Conservation (phyloP, 2,888 invertebrate genomes). For the Eupithecia vulgata region DNA sequence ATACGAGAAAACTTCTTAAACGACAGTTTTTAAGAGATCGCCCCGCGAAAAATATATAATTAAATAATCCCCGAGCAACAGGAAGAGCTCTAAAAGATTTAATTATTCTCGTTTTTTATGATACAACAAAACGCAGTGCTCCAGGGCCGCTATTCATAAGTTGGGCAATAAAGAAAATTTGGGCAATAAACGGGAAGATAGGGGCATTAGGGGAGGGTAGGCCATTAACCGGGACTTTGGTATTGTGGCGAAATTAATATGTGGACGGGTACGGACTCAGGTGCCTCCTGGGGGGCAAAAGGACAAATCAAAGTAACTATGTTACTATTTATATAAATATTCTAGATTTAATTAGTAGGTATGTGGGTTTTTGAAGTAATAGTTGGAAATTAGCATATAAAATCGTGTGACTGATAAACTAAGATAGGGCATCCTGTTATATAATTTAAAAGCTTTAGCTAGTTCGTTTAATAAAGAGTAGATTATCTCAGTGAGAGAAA, state of each 20-base stretch:
- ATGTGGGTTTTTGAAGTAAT: background rate
- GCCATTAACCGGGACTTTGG: slow-evolving; percentile 60
- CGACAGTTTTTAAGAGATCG: slow-evolving; percentile 48
- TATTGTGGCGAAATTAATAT: slow-evolving; percentile 63
- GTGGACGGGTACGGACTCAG: slow-evolving; percentile 43
- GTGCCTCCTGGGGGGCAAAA: slow-evolving; percentile 5
- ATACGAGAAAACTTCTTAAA: slow-evolving; percentile 41
- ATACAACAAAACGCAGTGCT: slow-evolving; percentile 46
- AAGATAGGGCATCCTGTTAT: background rate
- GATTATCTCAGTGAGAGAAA: background rate
- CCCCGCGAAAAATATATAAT: slow-evolving; percentile 48
- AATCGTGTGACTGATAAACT: background rate
- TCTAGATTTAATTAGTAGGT: background rate
- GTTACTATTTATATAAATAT: background rate
- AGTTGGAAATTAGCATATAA: background rate
- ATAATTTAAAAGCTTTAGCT: background rate
- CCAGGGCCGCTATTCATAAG: slow-evolving; percentile 56
- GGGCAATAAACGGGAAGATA: slow-evolving; percentile 61
- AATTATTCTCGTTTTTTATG: slow-evolving; percentile 55
- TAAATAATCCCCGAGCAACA: slow-evolving; percentile 50
- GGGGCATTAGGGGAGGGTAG: slow-evolving; percentile 49
- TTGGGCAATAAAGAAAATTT: slow-evolving; percentile 67
- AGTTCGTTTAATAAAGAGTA: background rate
- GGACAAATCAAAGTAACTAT: background rate
- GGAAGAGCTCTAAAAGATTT: slow-evolving; percentile 52